These are phyloP conservation scores for Gadopsis bispinosus DNA, from an alignment of 2,797 vertebrate genomes.

Conservation along the genomic window DNA sequence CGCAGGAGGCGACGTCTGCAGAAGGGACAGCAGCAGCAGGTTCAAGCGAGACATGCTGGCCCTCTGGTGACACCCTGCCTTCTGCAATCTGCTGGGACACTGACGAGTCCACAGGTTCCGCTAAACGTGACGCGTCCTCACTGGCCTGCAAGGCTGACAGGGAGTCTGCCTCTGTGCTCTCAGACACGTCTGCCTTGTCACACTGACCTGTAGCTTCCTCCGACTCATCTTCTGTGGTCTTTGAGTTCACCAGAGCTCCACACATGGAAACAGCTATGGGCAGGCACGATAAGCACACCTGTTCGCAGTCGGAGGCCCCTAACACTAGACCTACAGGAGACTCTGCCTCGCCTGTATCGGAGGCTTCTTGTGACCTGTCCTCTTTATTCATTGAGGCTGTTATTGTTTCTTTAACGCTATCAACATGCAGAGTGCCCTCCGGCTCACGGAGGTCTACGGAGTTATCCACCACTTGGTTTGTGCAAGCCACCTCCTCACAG, in stretches of 20 bases:
- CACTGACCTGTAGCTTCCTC: slow-evolving; percentile 51
- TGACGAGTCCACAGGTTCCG: background rate
- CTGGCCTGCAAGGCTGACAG: slow-evolving; percentile 29
- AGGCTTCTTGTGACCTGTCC: slow-evolving; percentile 15
- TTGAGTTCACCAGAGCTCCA: slow-evolving; percentile 78
- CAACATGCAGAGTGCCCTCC: background rate
- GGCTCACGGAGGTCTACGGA: slow-evolving; percentile 27
- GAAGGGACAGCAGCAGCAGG: background rate
- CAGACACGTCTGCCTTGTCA: slow-evolving; percentile 45
- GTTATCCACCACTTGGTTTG: slow-evolving; percentile 31
- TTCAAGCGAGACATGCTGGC: slow-evolving; percentile 44
- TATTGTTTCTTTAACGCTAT: slow-evolving; percentile 12
- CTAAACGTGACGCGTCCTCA: slow-evolving; percentile 19
- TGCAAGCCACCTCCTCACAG: slow-evolving; percentile 27
- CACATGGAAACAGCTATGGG: slow-evolving; percentile 85
- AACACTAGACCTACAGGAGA: background rate
- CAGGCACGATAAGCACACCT: slow-evolving; percentile 82
- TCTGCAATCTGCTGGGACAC: slow-evolving; percentile 37
- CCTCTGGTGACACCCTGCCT: slow-evolving; percentile 58
- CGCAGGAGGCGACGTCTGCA: slow-evolving; percentile 3
- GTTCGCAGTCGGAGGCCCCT: slow-evolving; percentile 57
- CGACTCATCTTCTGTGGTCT: slow-evolving; percentile 55
- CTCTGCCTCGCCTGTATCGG: slow-evolving; percentile 24
- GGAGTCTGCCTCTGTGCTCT: slow-evolving; percentile 62
- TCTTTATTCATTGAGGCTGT: slow-evolving; percentile 12